phyloP scores from a whole-genome alignment of 2,113 vertebrate genomes.

The Morphnarchus princeps region DNA sequence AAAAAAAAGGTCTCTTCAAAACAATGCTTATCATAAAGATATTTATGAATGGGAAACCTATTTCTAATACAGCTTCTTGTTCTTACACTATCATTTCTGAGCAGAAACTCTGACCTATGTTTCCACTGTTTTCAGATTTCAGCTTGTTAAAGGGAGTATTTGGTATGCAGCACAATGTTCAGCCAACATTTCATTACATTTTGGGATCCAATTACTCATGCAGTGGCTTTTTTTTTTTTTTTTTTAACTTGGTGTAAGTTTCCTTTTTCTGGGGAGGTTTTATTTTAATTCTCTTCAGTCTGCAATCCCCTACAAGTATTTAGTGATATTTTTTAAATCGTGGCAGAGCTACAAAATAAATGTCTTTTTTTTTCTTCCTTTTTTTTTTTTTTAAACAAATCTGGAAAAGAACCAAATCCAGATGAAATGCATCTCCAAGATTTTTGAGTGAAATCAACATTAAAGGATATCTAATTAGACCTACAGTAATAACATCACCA shows the following conservation, averaged over 20 bases:
- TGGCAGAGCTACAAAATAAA: conserved; percentile 40
- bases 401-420: conserved; percentile 53
- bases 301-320: conserved; percentile 14
- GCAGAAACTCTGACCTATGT: conserved; percentile 15
- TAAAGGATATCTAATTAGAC: conserved; percentile 54
- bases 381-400: conserved; percentile 21
- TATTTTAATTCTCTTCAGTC: conserved; percentile 54
- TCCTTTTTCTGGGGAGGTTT: conserved; percentile 38
- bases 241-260: conserved; percentile 30
- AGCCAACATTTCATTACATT: conserved; percentile 46
- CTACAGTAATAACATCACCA: conserved; percentile 38
- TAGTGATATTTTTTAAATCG: conserved; percentile 12
- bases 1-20: background rate
- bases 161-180: background rate
- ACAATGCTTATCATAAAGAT: background rate
- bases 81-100: background rate
- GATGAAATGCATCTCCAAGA: conserved; percentile 37
- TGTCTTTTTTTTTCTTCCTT: background rate
- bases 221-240: background rate
- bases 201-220: conserved; percentile 53
- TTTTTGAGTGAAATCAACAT: conserved; percentile 28
- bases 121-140: conserved; percentile 44
- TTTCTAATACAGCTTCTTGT: conserved; percentile 15
- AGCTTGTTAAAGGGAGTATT: conserved; percentile 38
- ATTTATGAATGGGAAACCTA: background rate